Percentiles rank a stretch among this genome's conserved stretches.
phyloP scores from a whole-genome alignment of 2,797 vertebrate species.

The Lemur catta region DNA sequence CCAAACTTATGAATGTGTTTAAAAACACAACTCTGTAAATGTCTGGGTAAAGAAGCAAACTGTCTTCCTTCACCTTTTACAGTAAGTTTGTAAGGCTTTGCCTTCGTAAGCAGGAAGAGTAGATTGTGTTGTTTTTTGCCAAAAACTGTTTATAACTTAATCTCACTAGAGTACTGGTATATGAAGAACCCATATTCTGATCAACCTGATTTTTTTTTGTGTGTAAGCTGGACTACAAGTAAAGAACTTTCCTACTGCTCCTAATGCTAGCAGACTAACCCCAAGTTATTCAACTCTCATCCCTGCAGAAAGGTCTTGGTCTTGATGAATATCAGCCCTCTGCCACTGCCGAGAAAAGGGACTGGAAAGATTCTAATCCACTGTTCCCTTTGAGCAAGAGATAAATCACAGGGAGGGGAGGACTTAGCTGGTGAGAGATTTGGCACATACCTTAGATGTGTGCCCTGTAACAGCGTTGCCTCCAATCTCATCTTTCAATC shows the following conservation, averaged over 20 bases:
- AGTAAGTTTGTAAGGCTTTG: background rate
- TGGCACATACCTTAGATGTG: background rate
- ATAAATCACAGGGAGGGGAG: background rate
- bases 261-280: background rate
- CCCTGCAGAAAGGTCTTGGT: background rate
- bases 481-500: background rate
- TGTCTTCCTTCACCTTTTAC: background rate
- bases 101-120: background rate
- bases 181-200: background rate
- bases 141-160: background rate
- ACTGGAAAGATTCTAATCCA: background rate
- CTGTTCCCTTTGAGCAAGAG: background rate
- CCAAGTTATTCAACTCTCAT: background rate
- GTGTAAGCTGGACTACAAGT: background rate
- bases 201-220: background rate
- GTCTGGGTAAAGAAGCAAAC: background rate
- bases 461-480: background rate
- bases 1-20: slow-evolving; percentile 32
- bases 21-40: slow-evolving; percentile 35
- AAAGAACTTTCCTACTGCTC: background rate
- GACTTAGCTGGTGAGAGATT: background rate
- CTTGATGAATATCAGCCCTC: background rate
- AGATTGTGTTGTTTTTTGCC: background rate
- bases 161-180: background rate
- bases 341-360: background rate